A percentile compares a stretch with the other conserved stretches of the same genome.
phyloP scores from a whole-genome alignment of 2,797 vertebrate genomes.

The Oryzias sinensis region DNA sequence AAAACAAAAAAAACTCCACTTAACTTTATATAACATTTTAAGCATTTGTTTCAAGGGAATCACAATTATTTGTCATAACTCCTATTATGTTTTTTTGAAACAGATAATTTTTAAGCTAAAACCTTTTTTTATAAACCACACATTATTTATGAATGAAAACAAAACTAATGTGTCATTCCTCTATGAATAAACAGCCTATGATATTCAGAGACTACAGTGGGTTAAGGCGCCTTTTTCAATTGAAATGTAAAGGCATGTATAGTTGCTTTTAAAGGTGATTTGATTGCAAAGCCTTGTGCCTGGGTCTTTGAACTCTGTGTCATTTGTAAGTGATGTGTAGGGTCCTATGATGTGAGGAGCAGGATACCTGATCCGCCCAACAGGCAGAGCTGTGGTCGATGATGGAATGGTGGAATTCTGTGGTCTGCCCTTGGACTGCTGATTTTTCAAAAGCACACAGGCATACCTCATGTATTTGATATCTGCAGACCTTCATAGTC shows the following conservation, averaged over 20 bases:
- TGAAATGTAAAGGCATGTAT: slow-evolving; percentile 37
- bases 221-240: slow-evolving; percentile 26
- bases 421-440: slow-evolving; percentile 60
- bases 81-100: no score
- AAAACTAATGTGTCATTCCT: no score
- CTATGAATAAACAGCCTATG: no score
- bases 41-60: no score
- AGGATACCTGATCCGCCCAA: slow-evolving; percentile 64
- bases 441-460: slow-evolving; percentile 71
- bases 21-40: no score
- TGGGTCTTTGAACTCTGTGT: slow-evolving; percentile 19
- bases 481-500: slow-evolving; percentile 69
- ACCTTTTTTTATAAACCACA: no score
- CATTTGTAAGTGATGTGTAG: slow-evolving; percentile 34
- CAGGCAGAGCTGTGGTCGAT: slow-evolving; percentile 63
- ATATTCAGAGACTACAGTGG: background rate
- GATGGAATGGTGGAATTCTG: slow-evolving; percentile 68
- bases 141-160: no score
- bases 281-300: slow-evolving; percentile 32
- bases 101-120: no score
- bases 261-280: slow-evolving; percentile 37
- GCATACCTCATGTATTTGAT: slow-evolving; percentile 59
- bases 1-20: no score
- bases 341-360: slow-evolving; percentile 44
- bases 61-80: no score